Evolutionary conservation across 2,888 invertebrate genomes (phyloP).

Genomic region (Tenthredo mesomela): DNA sequence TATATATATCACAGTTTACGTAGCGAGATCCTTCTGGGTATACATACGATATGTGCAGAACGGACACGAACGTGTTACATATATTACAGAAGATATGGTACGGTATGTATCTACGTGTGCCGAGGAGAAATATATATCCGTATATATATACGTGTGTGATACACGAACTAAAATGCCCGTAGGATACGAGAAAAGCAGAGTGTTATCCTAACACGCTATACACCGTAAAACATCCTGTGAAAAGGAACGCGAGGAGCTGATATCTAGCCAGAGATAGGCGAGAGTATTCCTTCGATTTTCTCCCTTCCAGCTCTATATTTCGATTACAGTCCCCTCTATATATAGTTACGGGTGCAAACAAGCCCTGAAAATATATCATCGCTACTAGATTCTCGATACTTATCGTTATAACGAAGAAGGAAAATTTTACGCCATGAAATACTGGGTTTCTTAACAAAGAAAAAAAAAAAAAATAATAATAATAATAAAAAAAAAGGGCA

Average conservation of each 20-base stretch:
- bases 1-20: not conserved
- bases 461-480: too few relatives aligned
- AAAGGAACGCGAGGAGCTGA: constrained; percentile 35
- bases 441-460: not conserved
- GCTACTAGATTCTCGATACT: not conserved
- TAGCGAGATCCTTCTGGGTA: not conserved
- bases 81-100: constrained; percentile 6
- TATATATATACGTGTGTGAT: not conserved
- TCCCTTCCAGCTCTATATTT: constrained; percentile 15
- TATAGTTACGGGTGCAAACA: not conserved
- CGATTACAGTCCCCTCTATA: not conserved
- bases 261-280: constrained; percentile 42
- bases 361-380: constrained; percentile 10
- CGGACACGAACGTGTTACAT: constrained; percentile 26
- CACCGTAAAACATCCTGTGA: constrained; percentile 50
- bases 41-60: constrained; percentile 10
- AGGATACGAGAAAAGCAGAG: constrained; percentile 45
- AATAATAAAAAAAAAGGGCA: not conserved
- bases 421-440: not conserved
- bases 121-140: not conserved
- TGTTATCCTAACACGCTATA: constrained; percentile 47
- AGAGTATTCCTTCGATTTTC: constrained; percentile 44
- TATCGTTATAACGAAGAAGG: not conserved
- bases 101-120: not conserved
- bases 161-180: constrained; percentile 11